These are phyloP conservation scores for Globodera ellingtonae DNA, from an alignment of 1,140 invertebrate genomes.

Conservation along the genomic window DNA sequence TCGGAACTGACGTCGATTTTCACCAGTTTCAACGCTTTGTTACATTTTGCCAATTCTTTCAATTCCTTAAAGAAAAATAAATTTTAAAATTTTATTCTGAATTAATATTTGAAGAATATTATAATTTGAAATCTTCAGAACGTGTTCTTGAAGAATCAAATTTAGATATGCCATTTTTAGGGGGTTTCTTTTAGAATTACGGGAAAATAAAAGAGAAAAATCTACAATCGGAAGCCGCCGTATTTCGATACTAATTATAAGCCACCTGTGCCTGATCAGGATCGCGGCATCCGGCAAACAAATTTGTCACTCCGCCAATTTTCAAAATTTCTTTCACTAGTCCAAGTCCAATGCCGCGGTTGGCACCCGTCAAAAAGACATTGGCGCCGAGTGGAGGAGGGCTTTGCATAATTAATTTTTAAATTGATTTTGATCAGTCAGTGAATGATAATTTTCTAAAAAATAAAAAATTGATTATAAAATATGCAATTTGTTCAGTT, in stretches of 20 bases:
- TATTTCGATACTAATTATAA: neutral
- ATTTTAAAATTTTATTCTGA: neutral
- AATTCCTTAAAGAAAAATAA: neutral
- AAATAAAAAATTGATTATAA: no score
- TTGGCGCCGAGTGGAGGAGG: conserved; percentile 4
- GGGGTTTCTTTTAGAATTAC: no score
- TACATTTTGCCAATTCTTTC: neutral
- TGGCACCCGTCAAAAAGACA: conserved; percentile 45
- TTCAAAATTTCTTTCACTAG: conserved; percentile 31
- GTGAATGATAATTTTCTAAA: no score
- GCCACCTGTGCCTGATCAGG: conserved; percentile 33
- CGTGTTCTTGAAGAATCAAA: no score
- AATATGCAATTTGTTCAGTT: no score
- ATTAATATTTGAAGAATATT: no score
- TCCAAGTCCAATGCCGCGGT: conserved; percentile 46
- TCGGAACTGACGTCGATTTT: neutral
- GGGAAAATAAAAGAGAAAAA: no score
- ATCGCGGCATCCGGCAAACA: conserved; percentile 38
- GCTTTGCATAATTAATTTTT: no score
- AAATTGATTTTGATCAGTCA: no score
- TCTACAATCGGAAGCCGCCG: no score
- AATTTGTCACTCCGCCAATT: conserved; percentile 19
- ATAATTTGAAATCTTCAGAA: neutral
- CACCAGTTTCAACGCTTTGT: neutral
- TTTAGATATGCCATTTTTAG: no score